Percentiles rank a stretch among this genome's conserved stretches.
Evolutionary conservation across 1,140 invertebrate genomes (phyloP).

Genomic region (Orius laevigatus): DNA sequence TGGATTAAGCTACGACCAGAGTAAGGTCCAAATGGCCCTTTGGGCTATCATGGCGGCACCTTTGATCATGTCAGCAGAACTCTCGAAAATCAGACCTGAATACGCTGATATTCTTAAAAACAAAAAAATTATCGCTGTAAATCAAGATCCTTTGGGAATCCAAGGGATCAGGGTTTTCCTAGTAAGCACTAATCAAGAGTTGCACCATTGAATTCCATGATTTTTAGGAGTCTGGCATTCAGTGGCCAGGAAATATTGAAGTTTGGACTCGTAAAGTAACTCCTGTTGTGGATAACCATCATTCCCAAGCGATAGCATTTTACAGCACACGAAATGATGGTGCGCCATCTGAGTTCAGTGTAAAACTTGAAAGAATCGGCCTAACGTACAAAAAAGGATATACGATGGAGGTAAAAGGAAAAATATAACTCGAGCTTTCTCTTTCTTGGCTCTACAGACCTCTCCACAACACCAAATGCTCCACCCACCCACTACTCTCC

Average conservation of each 20-base stretch:
- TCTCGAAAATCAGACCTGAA: constrained; percentile 49
- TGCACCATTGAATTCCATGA: not conserved
- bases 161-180: constrained; percentile 37
- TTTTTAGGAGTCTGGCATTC: constrained; percentile 7
- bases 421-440: constrained; percentile 33
- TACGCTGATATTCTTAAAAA: constrained; percentile 66
- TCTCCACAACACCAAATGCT: constrained; percentile 21
- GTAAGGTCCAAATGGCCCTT: constrained; percentile 73
- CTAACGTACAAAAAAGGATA: constrained; percentile 61
- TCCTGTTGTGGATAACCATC: constrained; percentile 26
- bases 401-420: constrained; percentile 66
- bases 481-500: not conserved
- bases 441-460: not conserved
- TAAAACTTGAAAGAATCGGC: constrained; percentile 48
- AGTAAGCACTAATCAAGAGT: constrained; percentile 17
- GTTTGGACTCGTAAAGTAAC: constrained; percentile 31
- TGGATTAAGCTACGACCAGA: constrained; percentile 67
- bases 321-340: constrained; percentile 41
- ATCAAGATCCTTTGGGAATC: constrained; percentile 69
- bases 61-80: constrained; percentile 73
- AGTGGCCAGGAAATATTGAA: constrained; percentile 30
- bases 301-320: constrained; percentile 36
- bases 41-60: constrained; percentile 82
- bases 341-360: constrained; percentile 34
- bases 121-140: constrained; percentile 51